phyloP scores from a whole-genome alignment of 2,888 invertebrate genomes.

The Leucoma salicis region DNA sequence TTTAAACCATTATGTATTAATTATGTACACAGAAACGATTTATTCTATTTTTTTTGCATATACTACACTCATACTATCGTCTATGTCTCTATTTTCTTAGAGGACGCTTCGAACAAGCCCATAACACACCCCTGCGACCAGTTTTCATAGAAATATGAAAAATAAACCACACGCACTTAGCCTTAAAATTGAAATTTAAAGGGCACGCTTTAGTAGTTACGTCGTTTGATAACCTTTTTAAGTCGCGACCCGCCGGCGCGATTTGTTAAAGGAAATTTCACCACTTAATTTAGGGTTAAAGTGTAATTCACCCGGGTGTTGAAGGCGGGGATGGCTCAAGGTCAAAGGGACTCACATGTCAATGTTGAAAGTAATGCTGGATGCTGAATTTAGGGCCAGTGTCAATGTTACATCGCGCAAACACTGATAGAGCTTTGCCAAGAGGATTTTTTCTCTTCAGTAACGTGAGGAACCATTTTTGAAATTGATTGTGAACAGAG shows the following conservation, averaged over 20 bases:
- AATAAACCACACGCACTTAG: slow-evolving; percentile 11
- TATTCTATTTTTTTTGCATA: slow-evolving; percentile 19
- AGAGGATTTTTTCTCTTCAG: too few relatives aligned
- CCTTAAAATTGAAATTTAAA: slow-evolving; percentile 17
- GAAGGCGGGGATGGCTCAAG: slow-evolving; percentile 47
- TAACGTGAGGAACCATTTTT: too few relatives aligned
- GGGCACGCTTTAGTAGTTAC: slow-evolving; percentile 11
- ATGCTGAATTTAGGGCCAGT: neutral
- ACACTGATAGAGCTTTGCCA: too few relatives aligned
- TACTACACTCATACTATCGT: slow-evolving; percentile 66
- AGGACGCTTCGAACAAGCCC: slow-evolving; percentile 69
- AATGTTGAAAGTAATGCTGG: slow-evolving; percentile 14
- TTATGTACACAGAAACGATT: neutral
- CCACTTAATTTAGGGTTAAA: slow-evolving; percentile 70
- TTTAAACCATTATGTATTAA: too few relatives aligned
- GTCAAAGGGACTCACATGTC: slow-evolving; percentile 46
- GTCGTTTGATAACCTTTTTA: slow-evolving; percentile 25
- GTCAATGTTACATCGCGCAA: neutral
- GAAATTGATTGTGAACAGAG: too few relatives aligned
- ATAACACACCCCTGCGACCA: slow-evolving; percentile 58
- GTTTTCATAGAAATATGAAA: slow-evolving; percentile 10
- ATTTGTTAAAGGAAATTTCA: slow-evolving; percentile 52
- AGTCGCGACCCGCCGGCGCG: slow-evolving; percentile 68
- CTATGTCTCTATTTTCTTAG: slow-evolving; percentile 76
- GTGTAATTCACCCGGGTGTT: slow-evolving; percentile 57